Evolutionary conservation across 1,140 invertebrate genomes (phyloP).

Genomic region (Apocrypta bakeri): DNA sequence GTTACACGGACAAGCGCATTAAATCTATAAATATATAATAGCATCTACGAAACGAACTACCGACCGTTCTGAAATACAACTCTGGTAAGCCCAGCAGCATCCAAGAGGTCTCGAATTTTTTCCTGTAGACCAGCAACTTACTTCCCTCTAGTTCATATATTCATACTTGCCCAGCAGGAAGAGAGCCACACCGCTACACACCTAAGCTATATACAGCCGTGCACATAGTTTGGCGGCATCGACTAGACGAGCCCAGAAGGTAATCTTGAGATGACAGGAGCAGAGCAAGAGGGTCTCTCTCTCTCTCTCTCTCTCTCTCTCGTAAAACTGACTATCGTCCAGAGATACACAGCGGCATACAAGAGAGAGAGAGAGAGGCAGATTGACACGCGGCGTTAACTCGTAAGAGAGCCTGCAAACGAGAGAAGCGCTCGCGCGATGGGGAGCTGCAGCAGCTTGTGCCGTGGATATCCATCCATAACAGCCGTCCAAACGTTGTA

Average conservation of each 20-base stretch:
- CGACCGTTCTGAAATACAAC: neutral
- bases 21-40: no score
- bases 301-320: constrained; percentile 6
- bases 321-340: constrained; percentile 17
- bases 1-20: no score
- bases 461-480: constrained; percentile 62
- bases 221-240: constrained; percentile 41
- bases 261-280: constrained; percentile 48
- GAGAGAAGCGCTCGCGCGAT: constrained; percentile 12
- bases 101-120: constrained; percentile 12
- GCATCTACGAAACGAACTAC: neutral
- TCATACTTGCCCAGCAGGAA: neutral
- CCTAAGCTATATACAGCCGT: neutral
- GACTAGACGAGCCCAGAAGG: constrained; percentile 31
- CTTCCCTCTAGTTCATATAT: constrained; percentile 1
- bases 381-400: constrained; percentile 50
- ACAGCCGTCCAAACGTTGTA: constrained; percentile 63
- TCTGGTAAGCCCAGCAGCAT: neutral
- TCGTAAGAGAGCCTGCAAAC: constrained; percentile 4
- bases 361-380: constrained; percentile 12
- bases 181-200: neutral
- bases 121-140: neutral
- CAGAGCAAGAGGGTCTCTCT: neutral
- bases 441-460: neutral
- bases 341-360: neutral